A percentile compares a stretch with the other conserved stretches of the same genome.
Conservation (phyloP, 2,888 invertebrate species). For the Stenichneumon culpator region DNA sequence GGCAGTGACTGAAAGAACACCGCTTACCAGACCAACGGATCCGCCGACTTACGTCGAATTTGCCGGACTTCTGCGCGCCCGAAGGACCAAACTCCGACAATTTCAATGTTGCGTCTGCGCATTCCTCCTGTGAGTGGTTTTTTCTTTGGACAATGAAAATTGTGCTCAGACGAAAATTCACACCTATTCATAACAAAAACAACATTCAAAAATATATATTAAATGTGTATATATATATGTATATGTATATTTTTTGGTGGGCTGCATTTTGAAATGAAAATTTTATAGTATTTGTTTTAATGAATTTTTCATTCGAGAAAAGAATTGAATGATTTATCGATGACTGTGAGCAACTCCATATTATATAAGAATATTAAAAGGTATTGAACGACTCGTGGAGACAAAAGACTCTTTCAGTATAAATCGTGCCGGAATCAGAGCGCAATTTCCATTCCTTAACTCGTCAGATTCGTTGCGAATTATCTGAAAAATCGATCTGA, state of each 20-base stretch:
- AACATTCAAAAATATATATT: not conserved
- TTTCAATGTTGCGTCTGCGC: conserved; percentile 91
- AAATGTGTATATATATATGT: too few species aligned
- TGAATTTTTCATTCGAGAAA: not conserved
- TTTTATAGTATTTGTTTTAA: too few species aligned
- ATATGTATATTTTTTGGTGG: too few species aligned
- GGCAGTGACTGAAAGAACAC: conserved; percentile 86
- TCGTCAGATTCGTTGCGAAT: not conserved
- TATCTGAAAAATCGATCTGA: not conserved
- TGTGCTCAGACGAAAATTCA: not conserved
- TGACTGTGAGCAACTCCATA: not conserved
- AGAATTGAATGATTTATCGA: not conserved
- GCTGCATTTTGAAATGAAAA: not conserved
- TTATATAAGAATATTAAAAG: not conserved
- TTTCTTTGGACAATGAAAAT: not conserved
- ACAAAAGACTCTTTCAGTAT: conserved; percentile 16
- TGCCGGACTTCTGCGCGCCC: conserved; percentile 85
- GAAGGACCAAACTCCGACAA: conserved; percentile 85
- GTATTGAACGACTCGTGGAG: not conserved
- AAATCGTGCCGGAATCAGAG: not conserved
- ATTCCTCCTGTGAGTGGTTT: conserved; percentile 89
- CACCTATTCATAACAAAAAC: not conserved
- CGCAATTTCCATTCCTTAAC: not conserved
- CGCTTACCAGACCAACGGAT: conserved; percentile 83
- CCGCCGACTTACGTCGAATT: conserved; percentile 86